Percentiles rank a stretch among this genome's conserved stretches.
These are phyloP conservation scores for Zoanthus gigantus DNA, from an alignment of 92 coral and sea anemone genomes.

Conservation along the genomic window DNA sequence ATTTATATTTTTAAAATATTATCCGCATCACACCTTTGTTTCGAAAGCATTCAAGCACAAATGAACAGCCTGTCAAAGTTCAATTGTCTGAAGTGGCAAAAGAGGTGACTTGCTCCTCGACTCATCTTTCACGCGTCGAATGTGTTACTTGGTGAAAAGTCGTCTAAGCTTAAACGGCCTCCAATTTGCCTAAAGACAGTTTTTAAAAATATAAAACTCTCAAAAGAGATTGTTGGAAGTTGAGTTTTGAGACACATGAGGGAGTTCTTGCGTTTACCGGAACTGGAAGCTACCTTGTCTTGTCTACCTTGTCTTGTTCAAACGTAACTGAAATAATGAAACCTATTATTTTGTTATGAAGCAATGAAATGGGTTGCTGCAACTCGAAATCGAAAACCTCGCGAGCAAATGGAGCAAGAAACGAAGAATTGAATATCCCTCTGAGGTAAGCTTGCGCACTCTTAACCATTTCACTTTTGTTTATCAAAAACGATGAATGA, in stretches of 20 bases:
- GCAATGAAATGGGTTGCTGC: conserved; percentile 79
- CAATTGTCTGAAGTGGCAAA: not conserved
- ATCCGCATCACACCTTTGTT: conserved; percentile 4
- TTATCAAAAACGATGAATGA: not conserved
- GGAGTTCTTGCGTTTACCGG: not conserved
- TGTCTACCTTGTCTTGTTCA: not conserved
- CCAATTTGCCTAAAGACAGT: not conserved
- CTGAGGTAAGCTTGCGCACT: conserved; percentile 56
- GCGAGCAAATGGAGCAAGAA: conserved; percentile 48
- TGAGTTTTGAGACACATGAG: not conserved
- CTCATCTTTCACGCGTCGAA: not conserved
- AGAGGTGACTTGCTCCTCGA: not conserved
- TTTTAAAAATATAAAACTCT: not conserved
- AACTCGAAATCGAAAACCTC: conserved; percentile 71
- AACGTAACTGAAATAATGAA: not conserved
- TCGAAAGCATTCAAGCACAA: conserved; percentile 27
- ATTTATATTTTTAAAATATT: not conserved
- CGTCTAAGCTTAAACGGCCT: not conserved
- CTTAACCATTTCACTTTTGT: not conserved
- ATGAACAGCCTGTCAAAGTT: conserved; percentile 32
- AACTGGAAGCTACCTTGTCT: not conserved
- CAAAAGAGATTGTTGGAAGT: not conserved
- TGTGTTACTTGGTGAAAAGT: no score
- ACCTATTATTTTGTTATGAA: not conserved
- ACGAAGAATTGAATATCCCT: conserved; percentile 53